Base-by-base conservation (phyloP, 2,888 invertebrate genomes). In the Ochropacha duplaris region DNA sequence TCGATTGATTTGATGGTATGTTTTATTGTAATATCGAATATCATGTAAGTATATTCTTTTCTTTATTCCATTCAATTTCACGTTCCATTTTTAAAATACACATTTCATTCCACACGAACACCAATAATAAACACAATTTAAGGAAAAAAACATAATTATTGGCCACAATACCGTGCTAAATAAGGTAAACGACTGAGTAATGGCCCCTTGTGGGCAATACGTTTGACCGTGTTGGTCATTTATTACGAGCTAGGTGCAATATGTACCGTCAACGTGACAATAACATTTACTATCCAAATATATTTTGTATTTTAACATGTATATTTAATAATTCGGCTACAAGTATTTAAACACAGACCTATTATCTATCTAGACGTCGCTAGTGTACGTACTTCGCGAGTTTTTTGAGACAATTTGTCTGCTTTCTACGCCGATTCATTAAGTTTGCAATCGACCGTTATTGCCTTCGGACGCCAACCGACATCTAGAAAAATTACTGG, bases 141-240 rank as follows among this genome's bases (percentile, higher is more conserved):
- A 57, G 61, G 66, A 68, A 69, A 71, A n/a, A 74, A 69, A 72
- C 69, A 44, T 74, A 71, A 68, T 72, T 69, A 70, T 69, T 65
- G 63, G 64, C 66, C 57, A 71, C 70, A 72, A 74, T 58, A 59
- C 57, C 57, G 11, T 24, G 61, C 57, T 66, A 62, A 71, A 76
- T 75, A 79, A 69, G 79, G 78, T 66, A 66, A 66, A 60, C 57
- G 59, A 54, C 57, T 68, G 71, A 78, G 57, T 68, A 71, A 74
- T 72, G 62, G 66, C n/a, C 58, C 49, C 62, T 19, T 19, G 64
- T 57, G 62, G 63, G 71, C 59, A 36, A 61, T 66, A 60, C 57
- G 44, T 59, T 57, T 34, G 54, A 39, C 52, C 54, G 55, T 36
- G 55, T 26, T 34, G 24, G 16, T 57, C 54, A 55, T 68, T 62